Evolutionary conservation across 2,113 vertebrate genomes (phyloP).

Genomic region (Loxodonta africana): DNA sequence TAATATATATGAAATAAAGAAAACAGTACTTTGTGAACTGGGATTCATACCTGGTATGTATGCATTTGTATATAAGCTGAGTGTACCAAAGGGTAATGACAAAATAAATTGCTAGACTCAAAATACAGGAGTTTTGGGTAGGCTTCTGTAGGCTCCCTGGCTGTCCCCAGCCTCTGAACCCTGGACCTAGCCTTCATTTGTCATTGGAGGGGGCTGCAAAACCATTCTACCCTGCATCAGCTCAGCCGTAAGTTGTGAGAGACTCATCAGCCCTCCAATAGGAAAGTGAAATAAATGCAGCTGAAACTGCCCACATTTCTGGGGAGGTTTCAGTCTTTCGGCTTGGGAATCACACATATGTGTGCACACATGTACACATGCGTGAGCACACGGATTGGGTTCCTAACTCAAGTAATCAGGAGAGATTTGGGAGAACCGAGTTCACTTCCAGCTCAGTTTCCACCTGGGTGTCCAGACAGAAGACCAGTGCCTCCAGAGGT

Average conservation of each 20-base stretch:
- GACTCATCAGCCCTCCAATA: background rate
- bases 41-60: background rate
- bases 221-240: no score
- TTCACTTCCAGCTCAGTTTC: background rate
- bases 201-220: background rate
- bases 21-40: background rate
- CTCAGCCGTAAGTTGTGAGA: background rate
- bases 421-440: background rate
- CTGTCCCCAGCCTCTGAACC: background rate
- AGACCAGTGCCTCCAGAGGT: background rate
- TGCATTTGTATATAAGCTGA: background rate
- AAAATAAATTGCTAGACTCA: background rate
- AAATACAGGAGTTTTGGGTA: background rate
- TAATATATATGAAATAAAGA: background rate
- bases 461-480: background rate
- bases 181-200: background rate
- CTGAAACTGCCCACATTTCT: background rate
- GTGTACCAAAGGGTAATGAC: background rate
- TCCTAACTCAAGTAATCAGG: background rate
- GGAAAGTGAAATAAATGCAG: background rate
- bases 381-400: background rate
- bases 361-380: background rate
- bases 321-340: slow-evolving; percentile 29
- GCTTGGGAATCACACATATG: background rate
- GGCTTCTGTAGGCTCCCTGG: background rate